phyloP scores from a whole-genome alignment of 2,797 vertebrate species.

The Mus minutoides region DNA sequence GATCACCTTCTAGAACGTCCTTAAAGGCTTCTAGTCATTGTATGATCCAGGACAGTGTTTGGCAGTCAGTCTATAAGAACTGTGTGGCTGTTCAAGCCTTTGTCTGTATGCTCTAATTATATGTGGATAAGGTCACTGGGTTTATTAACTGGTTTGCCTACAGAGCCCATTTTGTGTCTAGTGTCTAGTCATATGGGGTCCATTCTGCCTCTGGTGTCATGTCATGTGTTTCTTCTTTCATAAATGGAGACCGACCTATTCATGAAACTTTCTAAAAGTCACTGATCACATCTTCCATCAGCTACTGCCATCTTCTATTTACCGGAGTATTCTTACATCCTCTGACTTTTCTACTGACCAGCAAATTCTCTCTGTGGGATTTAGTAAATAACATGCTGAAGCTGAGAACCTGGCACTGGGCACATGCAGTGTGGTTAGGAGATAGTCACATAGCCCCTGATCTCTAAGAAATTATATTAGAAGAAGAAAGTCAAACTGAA shows the following conservation, averaged over 20 bases:
- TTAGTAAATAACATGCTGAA: not conserved
- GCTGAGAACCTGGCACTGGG: not conserved
- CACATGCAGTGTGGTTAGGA: not conserved
- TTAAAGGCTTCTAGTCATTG: not conserved
- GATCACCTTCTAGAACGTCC: not conserved
- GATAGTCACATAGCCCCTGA: not conserved
- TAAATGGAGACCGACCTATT: too few species aligned
- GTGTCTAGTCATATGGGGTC: not conserved
- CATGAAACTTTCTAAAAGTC: slow-evolving; percentile 32
- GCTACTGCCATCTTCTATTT: slow-evolving; percentile 20
- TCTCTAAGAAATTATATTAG: slow-evolving; percentile 12
- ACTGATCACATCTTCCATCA: not conserved
- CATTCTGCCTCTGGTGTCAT: slow-evolving; percentile 33
- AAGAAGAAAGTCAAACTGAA: slow-evolving; percentile 32
- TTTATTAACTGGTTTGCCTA: not conserved
- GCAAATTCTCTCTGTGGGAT: not conserved
- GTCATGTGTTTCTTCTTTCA: slow-evolving; percentile 8
- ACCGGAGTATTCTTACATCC: not conserved
- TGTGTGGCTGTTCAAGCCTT: not conserved
- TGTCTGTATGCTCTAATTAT: not conserved
- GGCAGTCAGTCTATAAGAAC: not conserved
- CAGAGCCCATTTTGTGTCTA: slow-evolving; percentile 4
- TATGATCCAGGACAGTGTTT: not conserved
- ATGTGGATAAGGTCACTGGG: not conserved
- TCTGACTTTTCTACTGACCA: not conserved